Conservation (phyloP, 2,113 vertebrate species). For the Monopterus albus region DNA sequence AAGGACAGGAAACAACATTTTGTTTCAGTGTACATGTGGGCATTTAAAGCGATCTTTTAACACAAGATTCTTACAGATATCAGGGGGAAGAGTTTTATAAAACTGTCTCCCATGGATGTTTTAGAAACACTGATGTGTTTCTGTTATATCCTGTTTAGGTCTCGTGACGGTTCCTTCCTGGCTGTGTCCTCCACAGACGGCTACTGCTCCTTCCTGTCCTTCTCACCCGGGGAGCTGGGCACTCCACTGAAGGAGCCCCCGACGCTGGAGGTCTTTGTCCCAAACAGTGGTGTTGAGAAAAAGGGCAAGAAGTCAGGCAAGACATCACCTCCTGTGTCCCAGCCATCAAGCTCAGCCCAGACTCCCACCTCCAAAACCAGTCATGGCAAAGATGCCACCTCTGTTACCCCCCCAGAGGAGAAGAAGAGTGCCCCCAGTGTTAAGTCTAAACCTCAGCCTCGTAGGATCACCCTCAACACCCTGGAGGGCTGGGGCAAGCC, state of each 20-base stretch:
- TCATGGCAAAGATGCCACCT: conserved; percentile 68
- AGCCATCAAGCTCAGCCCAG: conserved; percentile 19
- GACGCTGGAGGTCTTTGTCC: conserved; percentile 78
- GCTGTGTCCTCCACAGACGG: conserved; percentile 97
- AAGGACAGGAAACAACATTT: too few relatives aligned
- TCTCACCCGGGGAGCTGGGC: conserved; percentile 91
- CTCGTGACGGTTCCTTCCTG: conserved; percentile 91
- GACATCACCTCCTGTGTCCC: conserved; percentile 69
- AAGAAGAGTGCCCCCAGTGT: conserved; percentile 74
- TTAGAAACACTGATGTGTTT: neutral
- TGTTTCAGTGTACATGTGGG: too few relatives aligned
- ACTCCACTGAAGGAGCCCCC: conserved; percentile 90
- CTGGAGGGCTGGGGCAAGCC: conserved; percentile 92
- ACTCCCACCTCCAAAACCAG: conserved; percentile 35
- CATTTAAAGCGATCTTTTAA: neutral
- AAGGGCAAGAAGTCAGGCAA: conserved; percentile 84
- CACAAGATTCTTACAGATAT: neutral
- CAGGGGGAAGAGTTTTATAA: neutral
- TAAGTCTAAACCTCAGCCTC: conserved; percentile 83
- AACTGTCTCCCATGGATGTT: neutral
- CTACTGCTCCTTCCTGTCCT: conserved; percentile 96
- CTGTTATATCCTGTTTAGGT: conserved; percentile 80
- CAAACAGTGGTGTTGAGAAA: conserved; percentile 84
- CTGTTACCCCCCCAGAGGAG: conserved; percentile 77
- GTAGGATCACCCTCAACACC: conserved; percentile 92